Evolutionary conservation across 1,140 invertebrate genomes (phyloP).

Genomic region (Platyura marginata): DNA sequence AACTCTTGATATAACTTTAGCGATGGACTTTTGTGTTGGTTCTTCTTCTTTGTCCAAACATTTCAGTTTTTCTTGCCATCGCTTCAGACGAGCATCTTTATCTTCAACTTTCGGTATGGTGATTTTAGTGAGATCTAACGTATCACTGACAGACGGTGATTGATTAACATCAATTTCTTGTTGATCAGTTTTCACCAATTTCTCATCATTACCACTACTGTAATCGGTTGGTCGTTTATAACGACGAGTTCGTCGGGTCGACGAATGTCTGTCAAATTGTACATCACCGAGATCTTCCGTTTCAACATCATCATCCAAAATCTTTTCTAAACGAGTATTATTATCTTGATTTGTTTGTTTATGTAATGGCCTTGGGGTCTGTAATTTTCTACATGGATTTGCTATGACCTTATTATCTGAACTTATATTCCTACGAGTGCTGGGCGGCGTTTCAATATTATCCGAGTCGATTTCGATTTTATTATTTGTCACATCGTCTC

Average conservation of each 20-base stretch:
- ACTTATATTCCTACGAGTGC: constrained; percentile 39
- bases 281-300: constrained; percentile 41
- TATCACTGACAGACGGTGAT: constrained; percentile 24
- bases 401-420: constrained; percentile 9
- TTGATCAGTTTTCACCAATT: constrained; percentile 18
- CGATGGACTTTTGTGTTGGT: constrained; percentile 5
- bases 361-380: not conserved
- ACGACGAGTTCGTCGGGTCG: constrained; percentile 57
- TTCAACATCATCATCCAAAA: constrained; percentile 10
- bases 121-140: constrained; percentile 14
- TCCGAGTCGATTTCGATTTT: constrained; percentile 76
- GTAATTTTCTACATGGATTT: constrained; percentile 4
- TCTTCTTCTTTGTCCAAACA: constrained; percentile 19
- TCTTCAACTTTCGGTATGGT: constrained; percentile 26
- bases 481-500: too few species aligned
- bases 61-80: constrained; percentile 40
- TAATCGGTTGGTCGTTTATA: constrained; percentile 55
- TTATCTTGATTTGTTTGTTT: not conserved
- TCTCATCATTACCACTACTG: constrained; percentile 34
- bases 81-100: constrained; percentile 37
- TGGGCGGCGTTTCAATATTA: constrained; percentile 77
- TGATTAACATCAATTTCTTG: constrained; percentile 28
- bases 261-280: constrained; percentile 70
- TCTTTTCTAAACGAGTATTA: not conserved
- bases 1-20: constrained; percentile 25